A percentile compares a stretch with the other conserved stretches of the same genome.
These are phyloP conservation scores for Pseudomugil tenellus DNA, from an alignment of 2,797 vertebrate genomes.

Conservation along the genomic window DNA sequence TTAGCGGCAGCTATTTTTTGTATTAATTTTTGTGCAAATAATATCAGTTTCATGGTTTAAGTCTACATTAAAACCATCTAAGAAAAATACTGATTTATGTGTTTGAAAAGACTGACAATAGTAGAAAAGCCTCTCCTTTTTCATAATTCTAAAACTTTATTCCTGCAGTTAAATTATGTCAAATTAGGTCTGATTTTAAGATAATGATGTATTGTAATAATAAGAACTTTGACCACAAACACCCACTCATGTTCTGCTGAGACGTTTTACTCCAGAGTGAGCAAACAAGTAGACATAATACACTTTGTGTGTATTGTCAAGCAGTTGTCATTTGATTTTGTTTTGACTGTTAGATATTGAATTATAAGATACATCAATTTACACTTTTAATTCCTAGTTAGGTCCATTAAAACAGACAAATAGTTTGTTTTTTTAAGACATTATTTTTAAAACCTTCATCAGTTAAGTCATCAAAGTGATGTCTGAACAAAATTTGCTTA, in stretches of 20 bases:
- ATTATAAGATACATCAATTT: neutral
- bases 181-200: neutral
- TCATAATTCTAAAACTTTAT: neutral
- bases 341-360: neutral
- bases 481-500: neutral
- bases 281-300: neutral
- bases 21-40: too few species aligned
- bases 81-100: neutral
- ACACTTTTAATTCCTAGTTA: neutral
- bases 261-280: neutral
- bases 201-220: neutral
- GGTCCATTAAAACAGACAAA: neutral
- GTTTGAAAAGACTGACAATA: neutral
- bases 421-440: too few species aligned
- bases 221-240: neutral
- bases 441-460: too few species aligned
- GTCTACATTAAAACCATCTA: neutral
- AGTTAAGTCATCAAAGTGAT: too few species aligned
- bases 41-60: too few species aligned
- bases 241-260: neutral
- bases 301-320: neutral
- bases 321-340: neutral
- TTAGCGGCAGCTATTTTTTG: too few species aligned
- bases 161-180: neutral
- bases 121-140: neutral